These are phyloP conservation scores for Rotaria socialis DNA, from an alignment of 2,888 invertebrate species.

Conservation along the genomic window DNA sequence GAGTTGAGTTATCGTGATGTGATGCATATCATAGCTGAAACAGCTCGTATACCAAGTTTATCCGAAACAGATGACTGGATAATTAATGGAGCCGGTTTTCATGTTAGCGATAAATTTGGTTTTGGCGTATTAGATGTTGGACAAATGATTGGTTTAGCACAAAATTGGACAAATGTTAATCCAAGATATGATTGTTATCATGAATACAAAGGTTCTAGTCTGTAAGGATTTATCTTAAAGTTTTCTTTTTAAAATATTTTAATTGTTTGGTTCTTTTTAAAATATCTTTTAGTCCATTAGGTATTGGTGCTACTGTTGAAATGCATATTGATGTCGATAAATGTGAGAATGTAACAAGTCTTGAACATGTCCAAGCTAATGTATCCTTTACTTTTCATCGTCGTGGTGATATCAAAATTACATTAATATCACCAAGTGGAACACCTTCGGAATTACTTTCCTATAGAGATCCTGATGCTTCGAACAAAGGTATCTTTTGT, in stretches of 20 bases:
- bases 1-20: slow-evolving; percentile 45
- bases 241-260: background rate
- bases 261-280: background rate
- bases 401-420: slow-evolving; percentile 44
- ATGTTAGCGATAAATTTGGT: slow-evolving; percentile 55
- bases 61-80: slow-evolving; percentile 42
- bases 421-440: slow-evolving; percentile 42
- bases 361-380: slow-evolving; percentile 46
- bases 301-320: background rate
- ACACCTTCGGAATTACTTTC: slow-evolving; percentile 45
- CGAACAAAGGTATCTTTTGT: slow-evolving; percentile 15
- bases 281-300: background rate
- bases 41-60: slow-evolving; percentile 44
- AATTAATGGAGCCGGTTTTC: slow-evolving; percentile 50
- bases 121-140: slow-evolving; percentile 58
- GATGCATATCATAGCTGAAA: slow-evolving; percentile 46
- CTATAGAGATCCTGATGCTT: slow-evolving; percentile 40
- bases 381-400: slow-evolving; percentile 38
- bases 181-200: slow-evolving; percentile 43
- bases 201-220: background rate
- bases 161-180: slow-evolving; percentile 52
- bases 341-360: slow-evolving; percentile 36
- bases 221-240: background rate
- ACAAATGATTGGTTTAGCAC: slow-evolving; percentile 55
- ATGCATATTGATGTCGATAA: background rate